Evolutionary conservation across 2,797 vertebrate species (phyloP), one percentile per base, ranked within the genome.

Genomic region (Siniperca scherzeri): DNA sequence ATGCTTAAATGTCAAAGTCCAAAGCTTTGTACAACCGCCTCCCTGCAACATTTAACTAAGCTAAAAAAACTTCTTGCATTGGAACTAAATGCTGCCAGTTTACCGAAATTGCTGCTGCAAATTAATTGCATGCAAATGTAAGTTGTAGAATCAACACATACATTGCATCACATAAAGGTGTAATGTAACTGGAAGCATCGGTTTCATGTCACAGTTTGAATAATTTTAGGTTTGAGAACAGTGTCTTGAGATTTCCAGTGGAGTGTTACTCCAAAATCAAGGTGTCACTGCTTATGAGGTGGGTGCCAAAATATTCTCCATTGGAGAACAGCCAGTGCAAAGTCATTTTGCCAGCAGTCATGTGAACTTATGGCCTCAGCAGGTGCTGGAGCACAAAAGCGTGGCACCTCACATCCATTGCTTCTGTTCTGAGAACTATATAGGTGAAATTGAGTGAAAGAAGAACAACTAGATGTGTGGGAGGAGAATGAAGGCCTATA

Each of bases 321-420:
- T 7, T 72, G 74, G 57, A 81, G 48, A 67, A 38, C 38, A 42
- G 80, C 76, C 80, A 87, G 73, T 13, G 66, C 42, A 52, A 80
- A 82, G 67, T 48, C 53, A 78, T 48, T 80, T 60, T 55, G 76
- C 80, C 62, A 71, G 73, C 46, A 77, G 74, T 84, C 65, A 70
- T 70, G 70, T 82, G 78, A 44, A 60, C 67, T 85, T 55, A 76
- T 50, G 77, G 74, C 60, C 74, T 72, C 74, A 82, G 86, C 74
- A 57, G 77, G 75, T 48, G 53, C 59, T n/a, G 65, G 3, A 71
- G 62, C 72, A 71, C 50, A 62, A n/a, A 59, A 30, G 55, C 77
- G 38, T 19, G 10, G 7, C 71, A 52, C 64, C 65, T 72, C 80
- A 61, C 60, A 78, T 33, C 60, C 27, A 72, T 40, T 73, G 21